Base-by-base conservation (phyloP, 2,113 vertebrate genomes). In the Centropus unirufus region DNA sequence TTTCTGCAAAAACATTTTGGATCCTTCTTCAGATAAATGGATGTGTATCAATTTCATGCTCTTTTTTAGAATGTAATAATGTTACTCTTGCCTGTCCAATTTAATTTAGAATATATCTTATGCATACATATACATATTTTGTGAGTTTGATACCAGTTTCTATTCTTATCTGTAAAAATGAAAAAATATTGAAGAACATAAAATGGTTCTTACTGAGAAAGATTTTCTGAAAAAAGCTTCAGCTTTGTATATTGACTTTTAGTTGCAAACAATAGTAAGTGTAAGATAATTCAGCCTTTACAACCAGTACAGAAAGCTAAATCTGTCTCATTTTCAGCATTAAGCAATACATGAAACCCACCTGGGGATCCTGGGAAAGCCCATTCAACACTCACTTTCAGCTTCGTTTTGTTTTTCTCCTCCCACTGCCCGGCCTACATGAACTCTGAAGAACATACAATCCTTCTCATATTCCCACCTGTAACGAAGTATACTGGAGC, bases 301-400 rank as follows among this genome's bases (percentile, higher is more conserved):
- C 88, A 96, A 96, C 91, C 59, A 30, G 64, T 69, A 57, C 74
- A 96, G 97, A 97, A 97, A 96, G 94, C 96, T 57, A 96, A 97
- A 96, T 97, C 93, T 76, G 96, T 97, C 98, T 98, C 96, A 89
- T 96, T 98, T 97, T 98, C 97, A 97, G 89, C 96, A 97, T 98
- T 97, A 97, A 92, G 96, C 96, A 98, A 95, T 98, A 98, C 96
- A 96, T 97, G 98, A 99, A 99, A 99, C 98, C 98, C 98, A 98
- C 98, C 97, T 98, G 98, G 98, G 98, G 96, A 98, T 98, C 98
- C 94, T 98, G 98, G 98, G 98, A 98, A 98, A 96, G 96, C 97
- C 96, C 95, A 89, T 87, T 97, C 97, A 95, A 95, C 97, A 95
- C 91, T 90, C 64, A 75, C 92, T 94, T 96, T 97, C 84, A 96